Percentiles rank a stretch among this genome's conserved stretches.
These are phyloP conservation scores for Ptychoptera contaminata DNA, from an alignment of 2,888 invertebrate genomes.

Conservation along the genomic window DNA sequence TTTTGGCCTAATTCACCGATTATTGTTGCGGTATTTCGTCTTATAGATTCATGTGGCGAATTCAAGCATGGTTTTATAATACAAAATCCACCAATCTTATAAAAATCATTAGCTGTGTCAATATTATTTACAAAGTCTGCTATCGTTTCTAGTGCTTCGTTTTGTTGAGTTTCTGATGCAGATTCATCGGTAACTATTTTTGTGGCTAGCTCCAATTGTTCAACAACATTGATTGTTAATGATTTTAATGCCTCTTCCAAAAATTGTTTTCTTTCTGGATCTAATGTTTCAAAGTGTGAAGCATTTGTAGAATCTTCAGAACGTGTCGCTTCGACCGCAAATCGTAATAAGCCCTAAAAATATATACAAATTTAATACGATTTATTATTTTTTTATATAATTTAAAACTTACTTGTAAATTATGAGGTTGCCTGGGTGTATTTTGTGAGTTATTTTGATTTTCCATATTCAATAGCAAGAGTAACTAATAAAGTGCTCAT, in stretches of 20 bases:
- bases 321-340: constrained; percentile 51
- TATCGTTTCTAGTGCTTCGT: constrained; percentile 50
- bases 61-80: constrained; percentile 52
- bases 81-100: constrained; percentile 66
- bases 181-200: constrained; percentile 37
- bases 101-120: constrained; percentile 71
- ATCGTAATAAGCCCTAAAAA: constrained; percentile 47
- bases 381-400: background rate
- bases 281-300: constrained; percentile 38
- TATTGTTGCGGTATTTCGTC: constrained; percentile 47
- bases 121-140: constrained; percentile 55
- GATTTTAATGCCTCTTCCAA: constrained; percentile 53
- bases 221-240: constrained; percentile 52
- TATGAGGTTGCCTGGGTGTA: constrained; percentile 5
- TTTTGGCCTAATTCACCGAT: constrained; percentile 73
- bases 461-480: no score
- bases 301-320: constrained; percentile 39
- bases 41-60: constrained; percentile 42
- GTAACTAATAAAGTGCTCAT: no score
- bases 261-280: constrained; percentile 54
- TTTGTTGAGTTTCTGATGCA: constrained; percentile 35
- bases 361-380: background rate
- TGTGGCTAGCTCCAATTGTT: constrained; percentile 47
- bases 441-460: background rate
- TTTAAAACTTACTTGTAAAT: constrained; percentile 3